phyloP scores from a whole-genome alignment of 2,888 invertebrate genomes.

The Petrophora chlorosata region DNA sequence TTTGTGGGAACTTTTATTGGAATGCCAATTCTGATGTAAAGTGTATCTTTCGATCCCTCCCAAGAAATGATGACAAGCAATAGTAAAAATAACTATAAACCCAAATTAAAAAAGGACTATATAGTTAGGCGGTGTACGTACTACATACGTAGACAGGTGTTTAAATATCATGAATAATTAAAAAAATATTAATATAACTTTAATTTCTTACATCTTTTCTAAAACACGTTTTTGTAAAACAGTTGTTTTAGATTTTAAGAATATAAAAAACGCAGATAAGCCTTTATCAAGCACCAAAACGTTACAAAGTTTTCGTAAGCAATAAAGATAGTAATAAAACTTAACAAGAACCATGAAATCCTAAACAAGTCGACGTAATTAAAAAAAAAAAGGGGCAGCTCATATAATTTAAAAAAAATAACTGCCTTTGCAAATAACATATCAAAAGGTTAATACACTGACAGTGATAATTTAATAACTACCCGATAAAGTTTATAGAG shows the following conservation, averaged over 20 bases:
- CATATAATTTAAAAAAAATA: conserved; percentile 15
- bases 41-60: too few relatives aligned
- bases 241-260: too few relatives aligned
- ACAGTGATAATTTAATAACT: conserved; percentile 58
- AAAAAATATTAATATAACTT: too few relatives aligned
- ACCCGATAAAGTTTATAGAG: conserved; percentile 65
- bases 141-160: not conserved
- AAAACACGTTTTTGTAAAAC: too few relatives aligned
- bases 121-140: not conserved
- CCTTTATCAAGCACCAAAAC: too few relatives aligned
- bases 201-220: too few relatives aligned
- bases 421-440: conserved; percentile 19
- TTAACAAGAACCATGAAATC: conserved; percentile 19
- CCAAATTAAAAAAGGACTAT: too few relatives aligned
- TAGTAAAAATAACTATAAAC: too few relatives aligned
- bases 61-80: not conserved
- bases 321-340: conserved; percentile 28
- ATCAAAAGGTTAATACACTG: conserved; percentile 35
- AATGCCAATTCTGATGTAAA: not conserved
- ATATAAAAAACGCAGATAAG: too few relatives aligned
- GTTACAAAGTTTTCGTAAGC: conserved; percentile 19
- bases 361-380: conserved; percentile 16
- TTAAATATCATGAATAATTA: too few relatives aligned
- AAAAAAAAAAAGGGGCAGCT: conserved; percentile 14
- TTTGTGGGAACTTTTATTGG: conserved; percentile 46